These are phyloP conservation scores for Gallinago nigripennis DNA, from an alignment of 2,797 vertebrate species.

Conservation along the genomic window DNA sequence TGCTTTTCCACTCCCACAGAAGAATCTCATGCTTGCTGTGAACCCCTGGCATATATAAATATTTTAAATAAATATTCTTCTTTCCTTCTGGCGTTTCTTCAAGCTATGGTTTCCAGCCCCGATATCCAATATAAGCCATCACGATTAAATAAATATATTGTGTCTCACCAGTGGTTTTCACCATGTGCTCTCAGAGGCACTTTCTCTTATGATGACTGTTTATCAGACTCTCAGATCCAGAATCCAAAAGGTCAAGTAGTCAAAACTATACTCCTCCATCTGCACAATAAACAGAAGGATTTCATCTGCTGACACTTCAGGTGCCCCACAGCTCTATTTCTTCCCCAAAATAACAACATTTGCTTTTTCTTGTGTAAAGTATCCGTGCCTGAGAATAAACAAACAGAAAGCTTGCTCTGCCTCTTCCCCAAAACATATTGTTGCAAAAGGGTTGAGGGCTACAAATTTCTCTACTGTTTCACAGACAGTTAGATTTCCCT, in stretches of 20 bases:
- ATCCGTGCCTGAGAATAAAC: not conserved
- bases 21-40: conserved; percentile 35
- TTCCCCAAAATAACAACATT: not conserved
- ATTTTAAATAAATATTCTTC: conserved; percentile 51
- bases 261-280: conserved; percentile 32
- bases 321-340: not conserved
- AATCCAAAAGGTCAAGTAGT: conserved; percentile 17
- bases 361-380: not conserved
- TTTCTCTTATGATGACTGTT: conserved; percentile 12
- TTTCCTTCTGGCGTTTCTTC: conserved; percentile 15
- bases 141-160: conserved; percentile 19
- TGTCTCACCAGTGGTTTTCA: conserved; percentile 1
- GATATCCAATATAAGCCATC: conserved; percentile 7
- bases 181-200: not conserved
- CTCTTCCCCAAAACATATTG: not conserved
- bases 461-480: not conserved
- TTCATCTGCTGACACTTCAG: conserved; percentile 10
- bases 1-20: conserved; percentile 46
- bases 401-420: not conserved
- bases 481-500: not conserved
- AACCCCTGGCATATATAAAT: conserved; percentile 16
- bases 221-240: conserved; percentile 12
- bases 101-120: not conserved
- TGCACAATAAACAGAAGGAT: conserved; percentile 27
- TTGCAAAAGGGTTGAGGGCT: not conserved